These are phyloP conservation scores for Polypedilum vanderplanki DNA, from an alignment of 1,140 invertebrate genomes.

Conservation along the genomic window DNA sequence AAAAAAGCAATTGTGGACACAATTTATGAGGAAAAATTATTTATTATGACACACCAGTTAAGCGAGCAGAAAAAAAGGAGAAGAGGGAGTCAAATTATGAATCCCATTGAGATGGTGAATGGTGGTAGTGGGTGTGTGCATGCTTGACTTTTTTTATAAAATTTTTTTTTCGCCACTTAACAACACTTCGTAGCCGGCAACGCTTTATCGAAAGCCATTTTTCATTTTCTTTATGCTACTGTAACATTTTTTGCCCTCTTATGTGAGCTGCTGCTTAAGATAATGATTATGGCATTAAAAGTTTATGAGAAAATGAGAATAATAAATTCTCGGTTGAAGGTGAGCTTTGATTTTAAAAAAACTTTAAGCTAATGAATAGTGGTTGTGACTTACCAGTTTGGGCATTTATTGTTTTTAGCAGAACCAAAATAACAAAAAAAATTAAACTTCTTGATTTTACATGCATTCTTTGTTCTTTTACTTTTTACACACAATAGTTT, in stretches of 20 bases:
- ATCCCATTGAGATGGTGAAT: not conserved
- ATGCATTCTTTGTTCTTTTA: too few species aligned
- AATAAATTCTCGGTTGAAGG: too few species aligned
- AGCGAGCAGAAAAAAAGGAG: not conserved
- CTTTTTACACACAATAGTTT: too few species aligned
- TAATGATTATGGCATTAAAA: too few species aligned
- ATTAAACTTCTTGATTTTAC: too few species aligned
- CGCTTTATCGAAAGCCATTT: constrained; percentile 26
- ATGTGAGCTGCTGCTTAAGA: too few species aligned
- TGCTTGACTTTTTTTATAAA: not conserved
- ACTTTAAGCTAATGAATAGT: too few species aligned
- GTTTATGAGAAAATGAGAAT: too few species aligned
- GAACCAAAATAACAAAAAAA: too few species aligned
- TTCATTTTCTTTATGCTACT: constrained; percentile 9
- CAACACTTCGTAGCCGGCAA: constrained; percentile 15
- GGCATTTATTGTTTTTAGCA: too few species aligned
- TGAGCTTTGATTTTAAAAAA: too few species aligned
- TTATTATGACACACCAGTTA: constrained; percentile 13
- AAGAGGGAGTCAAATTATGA: not conserved
- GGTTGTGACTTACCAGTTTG: too few species aligned
- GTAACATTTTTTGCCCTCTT: not conserved
- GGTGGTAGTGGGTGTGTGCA: not conserved
- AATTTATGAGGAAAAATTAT: constrained; percentile 20
- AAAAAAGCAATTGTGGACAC: constrained; percentile 8
- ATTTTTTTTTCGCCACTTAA: not conserved